Conservation (phyloP, 2,797 vertebrate genomes). For the Potorous gilbertii region DNA sequence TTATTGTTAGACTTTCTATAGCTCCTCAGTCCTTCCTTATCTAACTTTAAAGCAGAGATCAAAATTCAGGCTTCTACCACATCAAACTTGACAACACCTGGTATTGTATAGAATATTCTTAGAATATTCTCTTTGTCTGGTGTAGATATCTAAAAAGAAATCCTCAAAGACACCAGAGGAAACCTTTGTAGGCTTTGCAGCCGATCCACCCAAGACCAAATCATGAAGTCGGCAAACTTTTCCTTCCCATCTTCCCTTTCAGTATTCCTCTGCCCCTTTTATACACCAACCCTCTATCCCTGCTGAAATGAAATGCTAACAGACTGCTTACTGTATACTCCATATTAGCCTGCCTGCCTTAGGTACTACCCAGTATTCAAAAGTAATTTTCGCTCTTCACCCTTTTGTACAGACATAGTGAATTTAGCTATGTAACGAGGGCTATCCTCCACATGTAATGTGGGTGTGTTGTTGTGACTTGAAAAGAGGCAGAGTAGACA, state of each 20-base stretch:
- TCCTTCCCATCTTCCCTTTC: not conserved
- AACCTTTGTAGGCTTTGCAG: not conserved
- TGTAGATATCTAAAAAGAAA: not conserved
- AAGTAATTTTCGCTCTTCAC: not conserved
- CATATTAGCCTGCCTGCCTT: not conserved
- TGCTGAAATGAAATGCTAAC: not conserved
- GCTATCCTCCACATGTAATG: not conserved
- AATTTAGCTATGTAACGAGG: not conserved
- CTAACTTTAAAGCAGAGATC: not conserved
- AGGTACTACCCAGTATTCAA: not conserved
- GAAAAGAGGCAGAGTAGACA: not conserved
- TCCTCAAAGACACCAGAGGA: not conserved
- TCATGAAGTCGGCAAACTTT: not conserved
- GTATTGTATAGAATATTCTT: not conserved
- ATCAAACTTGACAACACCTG: not conserved
- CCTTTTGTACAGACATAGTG: not conserved
- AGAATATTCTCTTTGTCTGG: not conserved
- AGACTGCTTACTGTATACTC: not conserved
- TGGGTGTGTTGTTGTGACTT: not conserved
- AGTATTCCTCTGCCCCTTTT: not conserved
- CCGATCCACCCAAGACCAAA: not conserved
- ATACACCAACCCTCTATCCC: not conserved
- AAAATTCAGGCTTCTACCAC: not conserved
- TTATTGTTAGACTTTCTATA: not conserved
- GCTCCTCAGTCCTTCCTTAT: not conserved